These are phyloP conservation scores for Leptosomus discolor DNA, from an alignment of 2,113 vertebrate species.

Conservation along the genomic window DNA sequence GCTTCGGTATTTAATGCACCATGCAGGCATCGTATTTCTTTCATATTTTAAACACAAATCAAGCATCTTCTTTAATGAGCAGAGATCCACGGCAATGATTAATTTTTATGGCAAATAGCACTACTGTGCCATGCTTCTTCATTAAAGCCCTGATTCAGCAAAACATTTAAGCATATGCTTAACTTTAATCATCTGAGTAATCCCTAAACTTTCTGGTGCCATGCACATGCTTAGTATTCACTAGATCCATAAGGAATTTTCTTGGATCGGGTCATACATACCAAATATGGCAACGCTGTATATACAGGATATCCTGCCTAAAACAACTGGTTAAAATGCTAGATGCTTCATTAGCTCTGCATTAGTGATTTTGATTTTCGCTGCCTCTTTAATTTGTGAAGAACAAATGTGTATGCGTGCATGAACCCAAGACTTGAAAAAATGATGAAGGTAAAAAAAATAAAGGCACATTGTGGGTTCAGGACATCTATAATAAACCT, in stretches of 20 bases:
- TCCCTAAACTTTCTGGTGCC: neutral
- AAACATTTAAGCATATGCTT: conserved; percentile 29
- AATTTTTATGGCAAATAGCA: conserved; percentile 56
- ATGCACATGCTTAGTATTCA: neutral
- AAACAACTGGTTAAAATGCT: conserved; percentile 1
- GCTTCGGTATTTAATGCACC: conserved; percentile 47
- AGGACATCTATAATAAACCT: conserved; percentile 58
- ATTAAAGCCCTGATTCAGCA: conserved; percentile 54
- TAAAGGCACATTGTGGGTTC: conserved; percentile 48
- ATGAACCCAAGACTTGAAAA: conserved; percentile 1
- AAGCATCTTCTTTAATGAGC: conserved; percentile 47
- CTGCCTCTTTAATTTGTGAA: conserved; percentile 27
- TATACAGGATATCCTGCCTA: neutral
- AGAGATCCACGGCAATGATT: neutral
- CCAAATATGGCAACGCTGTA: neutral
- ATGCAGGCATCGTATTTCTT: conserved; percentile 47
- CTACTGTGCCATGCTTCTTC: conserved; percentile 10
- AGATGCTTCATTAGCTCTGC: conserved; percentile 8
- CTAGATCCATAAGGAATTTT: neutral
- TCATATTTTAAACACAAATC: conserved; percentile 48
- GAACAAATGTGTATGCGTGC: neutral
- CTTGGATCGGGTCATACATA: neutral
- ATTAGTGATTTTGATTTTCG: conserved; percentile 35
- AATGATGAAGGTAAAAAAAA: conserved; percentile 35
- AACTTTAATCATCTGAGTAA: neutral